Conservation (phyloP, 2,888 invertebrate genomes). For the Amphipyra berbera region DNA sequence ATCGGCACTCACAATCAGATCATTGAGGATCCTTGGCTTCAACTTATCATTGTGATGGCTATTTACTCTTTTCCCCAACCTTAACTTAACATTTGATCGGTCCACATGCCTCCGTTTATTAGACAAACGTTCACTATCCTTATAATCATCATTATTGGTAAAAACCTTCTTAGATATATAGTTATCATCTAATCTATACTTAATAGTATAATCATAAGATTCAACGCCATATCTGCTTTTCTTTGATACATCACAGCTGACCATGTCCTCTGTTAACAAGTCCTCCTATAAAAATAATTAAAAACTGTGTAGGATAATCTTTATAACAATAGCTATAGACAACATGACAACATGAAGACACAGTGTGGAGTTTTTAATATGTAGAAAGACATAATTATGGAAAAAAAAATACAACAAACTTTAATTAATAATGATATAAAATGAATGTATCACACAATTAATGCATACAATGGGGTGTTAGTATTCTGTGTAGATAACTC, state of each 20-base stretch:
- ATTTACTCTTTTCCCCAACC: constrained; percentile 87
- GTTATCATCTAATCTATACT: constrained; percentile 90
- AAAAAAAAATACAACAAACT: no score
- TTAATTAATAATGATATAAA: no score
- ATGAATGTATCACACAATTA: no score
- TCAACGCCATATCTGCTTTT: constrained; percentile 92
- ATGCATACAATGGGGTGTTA: no score
- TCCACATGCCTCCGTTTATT: constrained; percentile 91
- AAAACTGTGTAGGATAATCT: no score
- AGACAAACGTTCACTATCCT: constrained; percentile 67
- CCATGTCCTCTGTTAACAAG: constrained; percentile 93
- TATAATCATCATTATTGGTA: constrained; percentile 66
- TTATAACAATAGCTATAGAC: constrained; percentile 4
- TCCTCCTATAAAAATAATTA: constrained; percentile 93
- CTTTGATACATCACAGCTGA: constrained; percentile 93
- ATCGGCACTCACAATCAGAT: constrained; percentile 87
- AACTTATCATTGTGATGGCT: constrained; percentile 86
- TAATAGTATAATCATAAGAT: constrained; percentile 93
- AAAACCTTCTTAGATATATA: constrained; percentile 81
- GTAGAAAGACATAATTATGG: no score
- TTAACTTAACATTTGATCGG: constrained; percentile 89
- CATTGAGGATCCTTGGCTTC: constrained; percentile 89
- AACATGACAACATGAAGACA: no score
- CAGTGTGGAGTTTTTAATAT: no score
- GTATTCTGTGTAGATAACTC: no score